Base-by-base conservation (phyloP, 2,797 vertebrate genomes). In the Pangasius larnaudii region DNA sequence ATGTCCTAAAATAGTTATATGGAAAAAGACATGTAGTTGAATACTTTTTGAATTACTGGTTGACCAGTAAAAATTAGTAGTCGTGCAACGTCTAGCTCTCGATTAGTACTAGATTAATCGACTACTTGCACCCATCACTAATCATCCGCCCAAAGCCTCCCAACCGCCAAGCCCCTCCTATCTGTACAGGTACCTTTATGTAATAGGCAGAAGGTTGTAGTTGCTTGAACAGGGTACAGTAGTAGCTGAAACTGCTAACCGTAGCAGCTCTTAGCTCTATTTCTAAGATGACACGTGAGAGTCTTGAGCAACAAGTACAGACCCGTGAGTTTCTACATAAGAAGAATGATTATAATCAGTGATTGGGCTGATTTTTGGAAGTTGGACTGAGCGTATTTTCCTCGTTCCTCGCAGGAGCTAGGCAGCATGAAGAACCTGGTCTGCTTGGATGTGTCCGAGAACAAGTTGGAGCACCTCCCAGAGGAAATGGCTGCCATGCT, bases 361-460 rank as follows among this genome's bases (percentile, higher is more conserved):
- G 22, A 2, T 13, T 14, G 24, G 22, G 9, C 10, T 9, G 36
- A 22, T 42, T 42, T 22, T 33, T 33, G 19, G 30, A 24, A 22
- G 30, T 14, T 24, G 56, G 53, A 58, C 8, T 27, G 8, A 92
- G 33, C n/a, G 3, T 56, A 9, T 56, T 18, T 30, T 53, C 58
- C 53, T 58, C 90, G 16, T 81, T 36, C 19, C 77, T 85, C 67
- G 77, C 85, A 99, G 99, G 98, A 98, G 94, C 95, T 99, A 91
- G 98, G 98, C 92, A 96, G 94, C 88, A 97, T 99, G 96, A 98
- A 96, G 94, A 99, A 94, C 95, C 94, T 99, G 91, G 92, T 98
- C 84, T 99, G 98, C 95, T 95, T 99, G 93, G 99, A 99, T 93
- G 96, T 99, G 86, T 99, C 99, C 1, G 98, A 99, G 95, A 99